These are phyloP conservation scores for Vidua macroura DNA, from an alignment of 2,113 vertebrate genomes.

Conservation along the genomic window DNA sequence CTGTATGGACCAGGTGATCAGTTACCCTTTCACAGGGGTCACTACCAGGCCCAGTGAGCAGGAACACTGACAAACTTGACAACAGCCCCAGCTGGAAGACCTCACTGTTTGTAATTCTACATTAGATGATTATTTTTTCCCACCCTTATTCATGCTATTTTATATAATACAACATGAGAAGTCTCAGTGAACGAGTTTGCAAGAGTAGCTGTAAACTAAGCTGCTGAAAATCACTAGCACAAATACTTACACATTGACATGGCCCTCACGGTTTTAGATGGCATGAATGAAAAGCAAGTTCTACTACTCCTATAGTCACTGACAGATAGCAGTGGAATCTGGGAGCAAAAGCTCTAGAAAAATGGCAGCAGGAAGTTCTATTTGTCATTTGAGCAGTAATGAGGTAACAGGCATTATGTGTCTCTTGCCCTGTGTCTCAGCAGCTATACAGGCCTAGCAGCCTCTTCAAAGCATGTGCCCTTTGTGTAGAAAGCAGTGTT, in stretches of 20 bases:
- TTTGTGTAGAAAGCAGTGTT: not conserved
- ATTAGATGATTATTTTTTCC: not conserved
- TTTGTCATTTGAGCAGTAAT: not conserved
- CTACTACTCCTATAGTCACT: not conserved
- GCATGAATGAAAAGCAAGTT: not conserved
- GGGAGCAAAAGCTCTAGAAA: not conserved
- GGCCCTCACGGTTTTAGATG: not conserved
- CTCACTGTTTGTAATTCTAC: not conserved
- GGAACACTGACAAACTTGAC: not conserved
- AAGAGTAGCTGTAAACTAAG: not conserved
- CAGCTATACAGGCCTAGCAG: not conserved
- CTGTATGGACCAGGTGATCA: not conserved
- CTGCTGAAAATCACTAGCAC: not conserved
- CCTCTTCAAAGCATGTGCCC: not conserved
- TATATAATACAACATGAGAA: not conserved
- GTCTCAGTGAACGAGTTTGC: not conserved
- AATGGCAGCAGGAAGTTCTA: not conserved
- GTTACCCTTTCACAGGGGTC: not conserved
- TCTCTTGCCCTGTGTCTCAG: not conserved
- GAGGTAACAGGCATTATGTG: not conserved
- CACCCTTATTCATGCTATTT: not conserved
- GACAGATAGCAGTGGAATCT: not conserved
- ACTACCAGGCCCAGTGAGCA: not conserved
- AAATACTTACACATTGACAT: rapidly evolving
- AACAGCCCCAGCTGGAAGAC: not conserved